phyloP scores from a whole-genome alignment of 2,888 invertebrate species.

The Hermaeophaga mercurialis region DNA sequence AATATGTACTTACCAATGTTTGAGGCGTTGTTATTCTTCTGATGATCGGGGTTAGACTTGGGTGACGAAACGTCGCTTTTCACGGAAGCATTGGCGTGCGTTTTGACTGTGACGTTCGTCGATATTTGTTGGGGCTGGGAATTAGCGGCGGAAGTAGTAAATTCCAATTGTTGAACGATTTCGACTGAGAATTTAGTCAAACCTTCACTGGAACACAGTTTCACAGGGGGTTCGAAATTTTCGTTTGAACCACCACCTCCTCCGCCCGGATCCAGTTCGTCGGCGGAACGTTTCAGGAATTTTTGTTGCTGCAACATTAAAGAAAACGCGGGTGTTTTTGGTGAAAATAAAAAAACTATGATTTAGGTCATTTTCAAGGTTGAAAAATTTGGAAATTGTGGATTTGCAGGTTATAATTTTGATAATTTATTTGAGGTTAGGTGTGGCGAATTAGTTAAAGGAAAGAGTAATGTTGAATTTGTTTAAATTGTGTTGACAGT shows the following conservation, averaged over 20 bases:
- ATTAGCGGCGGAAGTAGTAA: conserved; percentile 85
- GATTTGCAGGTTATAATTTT: not conserved
- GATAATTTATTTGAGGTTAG: no score
- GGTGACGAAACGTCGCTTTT: conserved; percentile 65
- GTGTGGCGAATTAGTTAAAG: not conserved
- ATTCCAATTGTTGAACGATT: conserved; percentile 90
- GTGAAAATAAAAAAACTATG: not conserved
- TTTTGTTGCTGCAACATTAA: conserved; percentile 75
- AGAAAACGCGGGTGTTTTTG: not conserved
- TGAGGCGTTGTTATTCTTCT: conserved; percentile 21
- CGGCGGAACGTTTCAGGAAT: conserved; percentile 76
- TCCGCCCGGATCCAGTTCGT: conserved; percentile 64
- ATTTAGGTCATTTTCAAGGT: not conserved
- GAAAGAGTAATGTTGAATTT: no score
- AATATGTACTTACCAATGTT: conserved; percentile 55
- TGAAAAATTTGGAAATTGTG: not conserved
- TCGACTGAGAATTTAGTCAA: conserved; percentile 85
- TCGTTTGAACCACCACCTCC: conserved; percentile 47
- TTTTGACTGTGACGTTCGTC: conserved; percentile 90
- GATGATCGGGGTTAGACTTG: conserved; percentile 59
- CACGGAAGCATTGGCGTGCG: conserved; percentile 71
- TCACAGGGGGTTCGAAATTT: conserved; percentile 76
- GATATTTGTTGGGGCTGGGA: conserved; percentile 89
- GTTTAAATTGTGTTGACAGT: not conserved
- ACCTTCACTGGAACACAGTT: conserved; percentile 63